A percentile compares a stretch with the other conserved stretches of the same genome.
phyloP scores from a whole-genome alignment of 2,888 invertebrate species.

The Drosophila neoperkinsi region DNA sequence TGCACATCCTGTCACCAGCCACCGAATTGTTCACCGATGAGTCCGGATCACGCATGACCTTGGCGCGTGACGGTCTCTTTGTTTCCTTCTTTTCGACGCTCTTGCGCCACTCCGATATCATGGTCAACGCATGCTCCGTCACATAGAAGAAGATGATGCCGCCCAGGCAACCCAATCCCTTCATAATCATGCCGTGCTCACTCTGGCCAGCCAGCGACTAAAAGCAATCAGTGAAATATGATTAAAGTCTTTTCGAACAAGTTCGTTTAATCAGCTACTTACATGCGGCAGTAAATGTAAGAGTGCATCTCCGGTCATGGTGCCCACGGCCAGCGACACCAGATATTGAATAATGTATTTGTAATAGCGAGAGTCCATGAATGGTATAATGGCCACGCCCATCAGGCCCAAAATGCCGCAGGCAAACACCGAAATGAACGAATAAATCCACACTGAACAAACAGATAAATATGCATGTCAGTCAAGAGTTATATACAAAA shows the following conservation, averaged over 20 bases:
- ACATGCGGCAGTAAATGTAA: slow-evolving; percentile 96
- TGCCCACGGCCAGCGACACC: slow-evolving; percentile 96
- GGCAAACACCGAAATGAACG: slow-evolving; percentile 91
- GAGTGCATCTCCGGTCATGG: slow-evolving; percentile 95
- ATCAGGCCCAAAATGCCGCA: slow-evolving; percentile 95
- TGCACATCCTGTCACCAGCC: slow-evolving; percentile 89
- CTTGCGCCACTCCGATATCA: slow-evolving; percentile 93
- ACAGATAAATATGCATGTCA: neutral
- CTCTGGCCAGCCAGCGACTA: slow-evolving; percentile 83
- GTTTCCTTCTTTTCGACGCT: slow-evolving; percentile 88
- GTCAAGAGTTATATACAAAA: neutral
- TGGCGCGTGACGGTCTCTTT: slow-evolving; percentile 87
- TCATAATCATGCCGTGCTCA: slow-evolving; percentile 91
- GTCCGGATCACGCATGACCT: slow-evolving; percentile 90
- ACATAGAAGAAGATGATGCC: slow-evolving; percentile 96
- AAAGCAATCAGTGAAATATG: slow-evolving; percentile 2
- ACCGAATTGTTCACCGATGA: slow-evolving; percentile 84
- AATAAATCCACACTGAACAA: slow-evolving; percentile 92
- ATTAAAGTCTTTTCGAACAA: neutral
- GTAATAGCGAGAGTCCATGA: slow-evolving; percentile 95
- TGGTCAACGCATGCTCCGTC: slow-evolving; percentile 92
- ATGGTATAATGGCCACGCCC: slow-evolving; percentile 95
- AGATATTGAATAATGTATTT: slow-evolving; percentile 95
- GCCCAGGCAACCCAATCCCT: slow-evolving; percentile 89
- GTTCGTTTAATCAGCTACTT: slow-evolving; percentile 69